phyloP scores from a whole-genome alignment of 2,113 vertebrate species.

The Polyodon spathula region DNA sequence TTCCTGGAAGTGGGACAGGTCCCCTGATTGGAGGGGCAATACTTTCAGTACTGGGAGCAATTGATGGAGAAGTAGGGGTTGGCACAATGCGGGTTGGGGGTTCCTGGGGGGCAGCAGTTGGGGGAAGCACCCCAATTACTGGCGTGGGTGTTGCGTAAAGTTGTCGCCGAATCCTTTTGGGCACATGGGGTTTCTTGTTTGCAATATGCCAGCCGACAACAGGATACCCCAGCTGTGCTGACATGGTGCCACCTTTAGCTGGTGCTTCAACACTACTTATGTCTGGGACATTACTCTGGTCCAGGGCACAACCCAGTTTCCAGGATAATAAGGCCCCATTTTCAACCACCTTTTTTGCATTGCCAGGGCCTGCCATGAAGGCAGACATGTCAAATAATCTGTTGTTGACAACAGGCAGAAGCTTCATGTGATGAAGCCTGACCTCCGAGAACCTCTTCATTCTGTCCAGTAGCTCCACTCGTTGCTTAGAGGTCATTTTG shows the following conservation, averaged over 20 bases:
- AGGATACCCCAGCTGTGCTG: slow-evolving; percentile 79
- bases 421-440: slow-evolving; percentile 78
- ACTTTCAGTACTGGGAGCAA: slow-evolving; percentile 75
- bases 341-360: slow-evolving; percentile 93
- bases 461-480: slow-evolving; percentile 64
- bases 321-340: slow-evolving; percentile 88
- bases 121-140: slow-evolving; percentile 73
- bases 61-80: slow-evolving; percentile 78
- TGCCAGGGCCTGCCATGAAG: slow-evolving; percentile 94
- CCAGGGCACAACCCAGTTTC: slow-evolving; percentile 86
- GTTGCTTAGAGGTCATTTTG: slow-evolving; percentile 84
- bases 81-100: slow-evolving; percentile 79
- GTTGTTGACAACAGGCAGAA: slow-evolving; percentile 91
- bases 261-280: slow-evolving; percentile 78
- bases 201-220: slow-evolving; percentile 96
- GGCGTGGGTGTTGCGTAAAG: slow-evolving; percentile 88
- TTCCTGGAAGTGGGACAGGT: slow-evolving; percentile 77
- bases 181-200: slow-evolving; percentile 84
- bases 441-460: slow-evolving; percentile 83
- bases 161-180: slow-evolving; percentile 79
- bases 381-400: slow-evolving; percentile 94
- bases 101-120: slow-evolving; percentile 70
- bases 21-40: slow-evolving; percentile 73
- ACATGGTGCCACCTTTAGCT: slow-evolving; percentile 88
- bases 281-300: slow-evolving; percentile 78